phyloP scores from a whole-genome alignment of 2,888 invertebrate species.

The Patella caerulea region DNA sequence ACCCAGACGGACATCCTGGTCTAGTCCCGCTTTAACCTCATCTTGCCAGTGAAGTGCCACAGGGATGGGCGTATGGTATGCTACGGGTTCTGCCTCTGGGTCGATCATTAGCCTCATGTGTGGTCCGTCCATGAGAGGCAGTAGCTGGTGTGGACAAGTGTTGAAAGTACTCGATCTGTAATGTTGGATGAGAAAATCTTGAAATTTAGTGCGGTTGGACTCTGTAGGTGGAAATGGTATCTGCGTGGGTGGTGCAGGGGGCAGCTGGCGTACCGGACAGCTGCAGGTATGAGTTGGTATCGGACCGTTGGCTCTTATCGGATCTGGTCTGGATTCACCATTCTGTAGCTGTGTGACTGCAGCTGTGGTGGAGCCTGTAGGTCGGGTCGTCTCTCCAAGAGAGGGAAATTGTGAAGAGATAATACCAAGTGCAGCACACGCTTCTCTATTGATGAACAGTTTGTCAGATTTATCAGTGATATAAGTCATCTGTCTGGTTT shows the following conservation, averaged over 20 bases:
- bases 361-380: not conserved
- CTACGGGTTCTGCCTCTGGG: constrained; percentile 43
- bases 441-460: constrained; percentile 49
- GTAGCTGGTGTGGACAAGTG: constrained; percentile 49
- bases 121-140: constrained; percentile 44
- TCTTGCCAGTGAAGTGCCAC: constrained; percentile 55
- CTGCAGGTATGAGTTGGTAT: constrained; percentile 28
- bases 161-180: constrained; percentile 54
- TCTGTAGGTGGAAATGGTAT: constrained; percentile 43
- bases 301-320: constrained; percentile 27
- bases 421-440: constrained; percentile 45
- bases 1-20: constrained; percentile 47
- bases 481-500: constrained; percentile 51
- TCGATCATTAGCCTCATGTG: constrained; percentile 48
- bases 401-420: constrained; percentile 40
- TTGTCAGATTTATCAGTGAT: constrained; percentile 47
- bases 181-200: constrained; percentile 40
- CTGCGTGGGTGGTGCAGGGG: constrained; percentile 35
- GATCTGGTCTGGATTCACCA: constrained; percentile 24
- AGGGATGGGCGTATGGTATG: constrained; percentile 50
- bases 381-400: constrained; percentile 16
- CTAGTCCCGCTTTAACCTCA: constrained; percentile 47
- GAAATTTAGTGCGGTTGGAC: constrained; percentile 33
- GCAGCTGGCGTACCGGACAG: constrained; percentile 28
- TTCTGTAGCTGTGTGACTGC: constrained; percentile 5